These are phyloP conservation scores for Apis cerana DNA, from an alignment of 1,140 invertebrate species.

Conservation along the genomic window DNA sequence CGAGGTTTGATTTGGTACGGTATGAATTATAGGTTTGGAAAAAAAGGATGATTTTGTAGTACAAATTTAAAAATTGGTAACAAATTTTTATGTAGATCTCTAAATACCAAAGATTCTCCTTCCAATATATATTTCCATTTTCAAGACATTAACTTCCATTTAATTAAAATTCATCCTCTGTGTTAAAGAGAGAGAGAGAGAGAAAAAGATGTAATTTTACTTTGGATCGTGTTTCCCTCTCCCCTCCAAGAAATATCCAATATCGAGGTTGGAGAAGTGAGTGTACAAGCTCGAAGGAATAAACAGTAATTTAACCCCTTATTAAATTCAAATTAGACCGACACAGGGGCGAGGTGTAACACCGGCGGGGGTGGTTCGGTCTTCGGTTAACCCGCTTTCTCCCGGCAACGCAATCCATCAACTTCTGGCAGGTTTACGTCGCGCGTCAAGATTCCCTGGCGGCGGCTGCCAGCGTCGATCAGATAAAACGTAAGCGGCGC, in stretches of 20 bases:
- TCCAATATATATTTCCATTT: no score
- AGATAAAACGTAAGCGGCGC: slow-evolving; percentile 75
- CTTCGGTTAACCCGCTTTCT: slow-evolving; percentile 65
- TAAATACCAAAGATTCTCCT: no score
- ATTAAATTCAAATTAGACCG: slow-evolving; percentile 75
- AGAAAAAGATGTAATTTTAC: background rate
- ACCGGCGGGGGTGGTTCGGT: slow-evolving; percentile 28
- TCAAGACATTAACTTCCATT: no score
- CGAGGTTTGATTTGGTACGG: no score
- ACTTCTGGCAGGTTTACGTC: slow-evolving; percentile 76
- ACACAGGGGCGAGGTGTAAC: slow-evolving; percentile 43
- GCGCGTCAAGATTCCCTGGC: slow-evolving; percentile 73
- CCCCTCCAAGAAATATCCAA: background rate
- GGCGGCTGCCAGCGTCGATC: slow-evolving; percentile 69
- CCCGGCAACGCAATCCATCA: slow-evolving; percentile 74
- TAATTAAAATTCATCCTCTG: no score
- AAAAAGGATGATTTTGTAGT: no score
- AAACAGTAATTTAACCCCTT: slow-evolving; percentile 73
- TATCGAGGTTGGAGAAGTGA: background rate
- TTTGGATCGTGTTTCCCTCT: background rate
- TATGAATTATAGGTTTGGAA: no score
- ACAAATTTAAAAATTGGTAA: no score
- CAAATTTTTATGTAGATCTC: no score
- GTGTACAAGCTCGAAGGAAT: slow-evolving; percentile 53
- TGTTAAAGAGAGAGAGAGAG: no score